A percentile compares a stretch with the other conserved stretches of the same genome.
Conservation (phyloP, 2,113 vertebrate genomes). For the Tyto alba region DNA sequence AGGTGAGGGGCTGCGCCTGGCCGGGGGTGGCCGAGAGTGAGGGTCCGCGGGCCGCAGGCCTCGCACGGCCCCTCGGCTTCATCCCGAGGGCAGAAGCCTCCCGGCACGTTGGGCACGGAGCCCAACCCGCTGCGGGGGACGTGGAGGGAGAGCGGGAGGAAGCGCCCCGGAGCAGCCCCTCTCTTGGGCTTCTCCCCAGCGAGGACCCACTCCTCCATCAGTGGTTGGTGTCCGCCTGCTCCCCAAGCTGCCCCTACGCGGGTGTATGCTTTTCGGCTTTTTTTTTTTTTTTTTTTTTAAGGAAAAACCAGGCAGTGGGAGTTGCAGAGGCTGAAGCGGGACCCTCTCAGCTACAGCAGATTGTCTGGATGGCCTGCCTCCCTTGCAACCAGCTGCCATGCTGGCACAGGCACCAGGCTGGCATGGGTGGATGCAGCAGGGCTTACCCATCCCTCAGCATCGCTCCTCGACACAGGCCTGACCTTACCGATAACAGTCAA, state of each 20-base stretch:
- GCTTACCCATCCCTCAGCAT: background rate
- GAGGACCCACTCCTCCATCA: background rate
- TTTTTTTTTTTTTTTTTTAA: no score
- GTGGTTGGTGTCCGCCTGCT: accelerated
- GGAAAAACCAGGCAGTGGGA: accelerated
- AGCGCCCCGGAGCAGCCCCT: background rate
- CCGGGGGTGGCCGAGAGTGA: background rate
- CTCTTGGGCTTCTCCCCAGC: no score
- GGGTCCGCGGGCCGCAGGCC: background rate
- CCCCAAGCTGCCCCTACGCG: accelerated
- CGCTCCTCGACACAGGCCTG: background rate
- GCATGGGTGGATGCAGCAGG: accelerated
- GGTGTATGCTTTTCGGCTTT: background rate
- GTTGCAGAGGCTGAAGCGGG: background rate
- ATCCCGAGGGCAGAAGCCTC: background rate
- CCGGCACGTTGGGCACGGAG: background rate
- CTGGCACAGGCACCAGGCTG: accelerated
- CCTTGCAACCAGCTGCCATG: accelerated
- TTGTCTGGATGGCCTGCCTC: accelerated
- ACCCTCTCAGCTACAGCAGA: accelerated
- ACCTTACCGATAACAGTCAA: background rate
- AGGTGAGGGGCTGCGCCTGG: background rate
- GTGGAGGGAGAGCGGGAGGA: background rate
- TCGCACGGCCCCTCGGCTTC: background rate
- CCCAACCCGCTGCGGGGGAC: background rate